Evolutionary conservation across 2,113 vertebrate genomes (phyloP), one percentile per base, ranked within the genome.

Genomic region (Calypte anna): DNA sequence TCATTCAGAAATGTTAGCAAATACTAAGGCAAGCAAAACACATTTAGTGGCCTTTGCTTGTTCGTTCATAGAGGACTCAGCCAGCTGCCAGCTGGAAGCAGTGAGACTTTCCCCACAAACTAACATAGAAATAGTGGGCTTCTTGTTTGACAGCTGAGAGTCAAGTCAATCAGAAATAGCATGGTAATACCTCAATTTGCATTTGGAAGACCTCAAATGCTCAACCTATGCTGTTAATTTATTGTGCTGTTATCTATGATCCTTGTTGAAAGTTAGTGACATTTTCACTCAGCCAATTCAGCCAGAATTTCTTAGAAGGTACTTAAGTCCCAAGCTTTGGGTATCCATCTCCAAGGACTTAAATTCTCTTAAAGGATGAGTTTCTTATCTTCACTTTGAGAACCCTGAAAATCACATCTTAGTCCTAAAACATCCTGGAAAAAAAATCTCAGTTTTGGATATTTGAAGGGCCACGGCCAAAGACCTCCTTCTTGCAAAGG

Each of bases 61-160:
- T 38, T 44, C 3, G 0, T 27, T 70, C 22, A 12, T 8, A 51
- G 64, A 10, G 23, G 27, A 10, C 31, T 59, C 36, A 69, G 48
- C 76, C n/a, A 31, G 62, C 40, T 62, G 28, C 51, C 0, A 0
- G 1, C 20, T n/a, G 63, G 54, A 72, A 63, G 61, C 3, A 16
- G 13, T 10, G 30, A n/a, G n/a, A 16, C 21, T 69, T 82, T 76
- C 77, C 9, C 1, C 4, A 14, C 55, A 64, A 55, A 12, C 28
- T 61, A 5, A 31, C 11, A 4, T 1, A 17, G 38, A 54, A 69
- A 62, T 50, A 46, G 22, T 3, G 9, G 20, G 31, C 36, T 93
- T 23, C 61, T 83, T 88, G 22, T 81, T 80, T 2, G 5, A 38
- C 55, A 44, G 7, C 62, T 67, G 68, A 53, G 46, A 20, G 36